Conservation (phyloP, 2,113 vertebrate species). For the Podiceps cristatus region DNA sequence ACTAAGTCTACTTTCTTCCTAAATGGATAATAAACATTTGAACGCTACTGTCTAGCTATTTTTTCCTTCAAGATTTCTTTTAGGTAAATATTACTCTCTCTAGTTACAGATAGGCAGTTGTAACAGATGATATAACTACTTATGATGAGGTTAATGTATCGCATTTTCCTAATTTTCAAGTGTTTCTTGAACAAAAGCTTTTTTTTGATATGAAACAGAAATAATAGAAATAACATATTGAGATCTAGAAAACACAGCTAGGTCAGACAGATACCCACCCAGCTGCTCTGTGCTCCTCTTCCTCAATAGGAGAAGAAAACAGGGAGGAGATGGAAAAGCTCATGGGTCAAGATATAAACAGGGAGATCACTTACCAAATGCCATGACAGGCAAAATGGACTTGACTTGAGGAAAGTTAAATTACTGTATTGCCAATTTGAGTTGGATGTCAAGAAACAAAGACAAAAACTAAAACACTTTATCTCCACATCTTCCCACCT, state of each 20-base stretch:
- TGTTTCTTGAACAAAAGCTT: not conserved
- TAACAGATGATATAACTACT: not conserved
- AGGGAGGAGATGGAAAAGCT: not conserved
- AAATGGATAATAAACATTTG: not conserved
- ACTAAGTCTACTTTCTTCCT: not conserved
- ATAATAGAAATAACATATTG: not conserved
- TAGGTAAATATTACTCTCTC: not conserved
- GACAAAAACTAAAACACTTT: not conserved
- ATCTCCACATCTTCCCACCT: rapidly evolving
- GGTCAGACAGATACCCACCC: not conserved
- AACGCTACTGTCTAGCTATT: not conserved
- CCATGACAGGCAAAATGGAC: not conserved
- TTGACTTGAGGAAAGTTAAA: not conserved
- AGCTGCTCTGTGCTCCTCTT: not conserved
- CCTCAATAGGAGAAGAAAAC: not conserved
- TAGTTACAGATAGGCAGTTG: not conserved
- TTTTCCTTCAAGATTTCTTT: not conserved
- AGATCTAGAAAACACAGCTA: not conserved
- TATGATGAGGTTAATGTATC: not conserved
- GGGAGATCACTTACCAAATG: not conserved
- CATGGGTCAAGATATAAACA: not conserved
- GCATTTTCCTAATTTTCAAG: not conserved
- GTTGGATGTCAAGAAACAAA: not conserved
- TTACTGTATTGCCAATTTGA: not conserved
- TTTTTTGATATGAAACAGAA: not conserved